phyloP scores from a whole-genome alignment of 2,113 vertebrate species.

The Pollimyrus isidori region DNA sequence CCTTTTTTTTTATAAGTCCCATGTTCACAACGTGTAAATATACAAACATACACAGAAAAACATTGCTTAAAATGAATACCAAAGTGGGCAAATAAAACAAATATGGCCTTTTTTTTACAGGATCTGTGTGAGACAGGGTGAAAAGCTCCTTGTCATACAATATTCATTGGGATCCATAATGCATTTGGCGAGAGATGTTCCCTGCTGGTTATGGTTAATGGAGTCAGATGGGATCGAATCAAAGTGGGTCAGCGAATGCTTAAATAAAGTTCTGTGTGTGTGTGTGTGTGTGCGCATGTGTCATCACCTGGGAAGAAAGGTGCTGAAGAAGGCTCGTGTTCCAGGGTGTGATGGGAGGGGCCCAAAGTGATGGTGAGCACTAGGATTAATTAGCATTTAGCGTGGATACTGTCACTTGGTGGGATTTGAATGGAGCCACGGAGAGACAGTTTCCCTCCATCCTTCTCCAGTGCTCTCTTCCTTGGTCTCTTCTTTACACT shows the following conservation, averaged over 20 bases:
- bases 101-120: neutral
- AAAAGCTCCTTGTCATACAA: neutral
- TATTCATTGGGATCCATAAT: slow-evolving; percentile 1
- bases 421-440: neutral
- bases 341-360: neutral
- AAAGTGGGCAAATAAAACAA: neutral
- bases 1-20: neutral
- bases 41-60: slow-evolving; percentile 16
- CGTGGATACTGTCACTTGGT: neutral
- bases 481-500: neutral
- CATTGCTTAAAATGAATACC: neutral
- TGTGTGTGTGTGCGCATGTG: neutral
- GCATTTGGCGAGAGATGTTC: neutral
- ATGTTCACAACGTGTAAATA: neutral
- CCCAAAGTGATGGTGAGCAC: neutral
- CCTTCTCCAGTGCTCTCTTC: neutral
- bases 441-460: neutral
- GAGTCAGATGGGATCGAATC: neutral
- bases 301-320: neutral
- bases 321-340: neutral
- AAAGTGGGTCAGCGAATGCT: neutral
- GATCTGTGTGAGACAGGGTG: neutral
- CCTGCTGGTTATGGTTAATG: neutral
- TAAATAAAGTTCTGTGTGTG: neutral
- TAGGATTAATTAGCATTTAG: neutral